Percentiles rank a stretch among this genome's conserved stretches.
These are phyloP conservation scores for Steinernema carpocapsae DNA, from an alignment of 2,888 invertebrate species.

Conservation along the genomic window DNA sequence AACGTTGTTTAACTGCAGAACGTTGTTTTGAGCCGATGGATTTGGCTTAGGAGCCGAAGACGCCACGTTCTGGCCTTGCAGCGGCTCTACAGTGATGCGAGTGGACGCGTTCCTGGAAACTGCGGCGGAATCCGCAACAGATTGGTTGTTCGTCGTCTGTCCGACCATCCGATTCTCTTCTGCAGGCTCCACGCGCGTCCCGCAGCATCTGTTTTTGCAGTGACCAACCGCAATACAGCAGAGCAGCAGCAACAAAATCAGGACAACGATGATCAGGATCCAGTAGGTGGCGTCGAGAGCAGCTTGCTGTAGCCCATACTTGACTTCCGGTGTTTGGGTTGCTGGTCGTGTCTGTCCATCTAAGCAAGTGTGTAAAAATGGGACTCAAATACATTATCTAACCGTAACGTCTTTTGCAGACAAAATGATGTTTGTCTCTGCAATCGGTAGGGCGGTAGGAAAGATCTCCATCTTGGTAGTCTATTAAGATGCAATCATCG, in stretches of 20 bases:
- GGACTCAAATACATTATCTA: neutral
- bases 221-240: conserved; percentile 16
- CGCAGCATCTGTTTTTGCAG: conserved; percentile 7
- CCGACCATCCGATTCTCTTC: conserved; percentile 11
- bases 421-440: neutral
- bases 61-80: neutral
- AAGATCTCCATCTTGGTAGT: neutral
- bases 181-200: neutral
- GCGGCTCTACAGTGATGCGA: neutral
- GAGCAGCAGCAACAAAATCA: neutral
- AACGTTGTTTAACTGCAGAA: neutral
- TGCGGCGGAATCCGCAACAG: neutral
- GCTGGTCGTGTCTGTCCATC: neutral
- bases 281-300: conserved; percentile 10
- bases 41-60: neutral
- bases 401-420: neutral
- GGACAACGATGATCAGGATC: conserved; percentile 12
- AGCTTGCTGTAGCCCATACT: neutral
- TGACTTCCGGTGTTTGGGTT: neutral
- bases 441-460: neutral
- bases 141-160: neutral
- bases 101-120: conserved; percentile 7
- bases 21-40: neutral
- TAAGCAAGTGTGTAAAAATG: neutral
- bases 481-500: neutral